Evolutionary conservation across 2,113 vertebrate genomes (phyloP), one percentile per base, ranked within the genome.

Genomic region (Pedetes capensis): DNA sequence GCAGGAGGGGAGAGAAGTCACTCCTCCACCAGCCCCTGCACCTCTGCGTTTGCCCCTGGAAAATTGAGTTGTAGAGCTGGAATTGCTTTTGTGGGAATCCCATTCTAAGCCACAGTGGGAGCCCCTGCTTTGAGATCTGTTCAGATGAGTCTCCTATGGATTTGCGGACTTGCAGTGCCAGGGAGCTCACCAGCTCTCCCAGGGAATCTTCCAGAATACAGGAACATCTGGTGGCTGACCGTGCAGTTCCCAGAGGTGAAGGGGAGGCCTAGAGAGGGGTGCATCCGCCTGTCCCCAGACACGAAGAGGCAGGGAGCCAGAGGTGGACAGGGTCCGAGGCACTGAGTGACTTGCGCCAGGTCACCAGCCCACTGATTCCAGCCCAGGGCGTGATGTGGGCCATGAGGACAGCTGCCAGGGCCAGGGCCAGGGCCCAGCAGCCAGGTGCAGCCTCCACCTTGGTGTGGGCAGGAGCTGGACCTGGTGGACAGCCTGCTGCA

Each of bases 401-500:
- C 68, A 16, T 13, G 18, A 32, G 39, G 76, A 71, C 55, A 22
- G 34, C 39, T 7, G 9, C 16, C 18, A 14, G 32, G 7, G 22
- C n/a, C n/a, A n/a, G n/a, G n/a, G n/a, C n/a, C 3, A 23, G 49
- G 20, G 11, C 49, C 53, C 39, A 10, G 61, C 6, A 1, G 39
- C 6, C 29, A 32, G 20, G 29, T 27, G 53, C 68, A 95, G 13
- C 71, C 47, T 92, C 27, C 53, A 1, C 51, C 57, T 81, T 87
- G 93, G 7, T 97, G 84, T 89, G 96, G 17, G 18, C 98, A 99
- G 99, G 99, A 99, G 83, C 89, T 99, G 96, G 99, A 99, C 93
- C 98, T 99, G 94, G 97, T 99, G 96, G 99, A 99, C 71, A 98
- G 98, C 0, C 97, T 99, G 88, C 97, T 99, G 96, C 97, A 95